Percentiles rank a stretch among this genome's conserved stretches.
These are phyloP conservation scores for Zapus hudsonius DNA, from an alignment of 2,113 vertebrate genomes.

Conservation along the genomic window DNA sequence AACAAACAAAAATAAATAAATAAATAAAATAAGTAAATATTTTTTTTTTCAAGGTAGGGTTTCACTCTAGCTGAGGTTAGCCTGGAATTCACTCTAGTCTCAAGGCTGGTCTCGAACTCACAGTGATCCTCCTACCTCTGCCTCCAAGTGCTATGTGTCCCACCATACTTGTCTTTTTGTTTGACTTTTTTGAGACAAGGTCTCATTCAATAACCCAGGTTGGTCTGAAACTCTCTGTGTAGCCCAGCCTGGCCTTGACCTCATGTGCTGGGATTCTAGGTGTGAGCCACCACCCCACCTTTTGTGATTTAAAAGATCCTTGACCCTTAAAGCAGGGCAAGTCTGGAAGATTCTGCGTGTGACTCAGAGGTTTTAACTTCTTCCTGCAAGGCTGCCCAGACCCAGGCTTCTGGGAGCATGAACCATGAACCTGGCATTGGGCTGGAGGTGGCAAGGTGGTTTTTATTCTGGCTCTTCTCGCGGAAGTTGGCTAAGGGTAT, in stretches of 20 bases:
- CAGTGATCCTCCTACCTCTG: too few relatives aligned
- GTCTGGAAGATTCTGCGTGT: background rate
- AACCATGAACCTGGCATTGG: background rate
- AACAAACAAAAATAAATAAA: too few relatives aligned
- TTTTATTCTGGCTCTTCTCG: background rate
- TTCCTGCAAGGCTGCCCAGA: background rate
- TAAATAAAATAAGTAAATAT: too few relatives aligned
- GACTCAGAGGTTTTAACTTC: background rate
- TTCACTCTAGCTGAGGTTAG: too few relatives aligned
- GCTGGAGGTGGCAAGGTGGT: background rate
- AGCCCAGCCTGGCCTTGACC: background rate
- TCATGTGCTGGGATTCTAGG: background rate
- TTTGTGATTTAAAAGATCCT: background rate
- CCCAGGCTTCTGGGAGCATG: background rate
- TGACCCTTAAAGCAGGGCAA: background rate
- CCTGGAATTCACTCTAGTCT: too few relatives aligned
- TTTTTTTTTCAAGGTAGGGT: too few relatives aligned
- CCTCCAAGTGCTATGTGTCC: too few relatives aligned
- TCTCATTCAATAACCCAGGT: background rate
- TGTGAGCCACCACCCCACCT: background rate
- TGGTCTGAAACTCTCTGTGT: too few relatives aligned
- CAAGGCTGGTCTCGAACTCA: too few relatives aligned
- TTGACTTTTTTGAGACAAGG: background rate
- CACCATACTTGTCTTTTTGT: background rate
- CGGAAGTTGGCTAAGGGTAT: fast-evolving